These are phyloP conservation scores for Diceros bicornis DNA, from an alignment of 2,797 vertebrate genomes.

Conservation along the genomic window DNA sequence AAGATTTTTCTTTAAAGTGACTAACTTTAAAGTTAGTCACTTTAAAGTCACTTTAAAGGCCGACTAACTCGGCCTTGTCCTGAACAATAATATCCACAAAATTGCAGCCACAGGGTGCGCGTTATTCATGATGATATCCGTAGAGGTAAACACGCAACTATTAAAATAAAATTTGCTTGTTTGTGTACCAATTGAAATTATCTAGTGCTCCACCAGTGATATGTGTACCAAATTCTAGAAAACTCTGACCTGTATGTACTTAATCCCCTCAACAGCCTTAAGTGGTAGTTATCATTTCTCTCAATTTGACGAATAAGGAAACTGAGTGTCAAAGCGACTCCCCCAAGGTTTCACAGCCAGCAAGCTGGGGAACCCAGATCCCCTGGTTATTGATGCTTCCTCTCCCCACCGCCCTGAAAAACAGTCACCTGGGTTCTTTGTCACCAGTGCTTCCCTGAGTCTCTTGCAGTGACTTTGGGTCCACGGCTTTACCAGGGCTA, in stretches of 20 bases:
- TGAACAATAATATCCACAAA: conserved; percentile 1
- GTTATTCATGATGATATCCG: neutral
- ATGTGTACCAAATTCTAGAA: neutral
- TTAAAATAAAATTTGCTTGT: neutral
- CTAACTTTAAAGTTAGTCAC: too few relatives aligned
- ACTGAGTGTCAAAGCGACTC: neutral
- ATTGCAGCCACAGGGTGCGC: neutral
- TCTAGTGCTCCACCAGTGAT: neutral
- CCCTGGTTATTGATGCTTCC: neutral
- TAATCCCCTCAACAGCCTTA: neutral
- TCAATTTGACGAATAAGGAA: neutral
- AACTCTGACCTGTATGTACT: neutral
- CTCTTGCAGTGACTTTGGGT: neutral
- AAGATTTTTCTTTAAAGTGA: neutral
- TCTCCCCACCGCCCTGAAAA: neutral
- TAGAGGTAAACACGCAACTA: neutral
- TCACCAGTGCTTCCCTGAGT: neutral
- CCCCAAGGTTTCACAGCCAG: neutral
- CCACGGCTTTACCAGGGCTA: neutral
- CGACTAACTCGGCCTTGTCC: neutral
- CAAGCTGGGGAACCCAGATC: neutral
- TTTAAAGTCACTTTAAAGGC: too few relatives aligned
- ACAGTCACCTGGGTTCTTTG: neutral
- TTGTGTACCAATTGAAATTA: neutral
- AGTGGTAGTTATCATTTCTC: neutral